Base-by-base conservation (phyloP, 2,113 vertebrate genomes). In the Turnix velox region DNA sequence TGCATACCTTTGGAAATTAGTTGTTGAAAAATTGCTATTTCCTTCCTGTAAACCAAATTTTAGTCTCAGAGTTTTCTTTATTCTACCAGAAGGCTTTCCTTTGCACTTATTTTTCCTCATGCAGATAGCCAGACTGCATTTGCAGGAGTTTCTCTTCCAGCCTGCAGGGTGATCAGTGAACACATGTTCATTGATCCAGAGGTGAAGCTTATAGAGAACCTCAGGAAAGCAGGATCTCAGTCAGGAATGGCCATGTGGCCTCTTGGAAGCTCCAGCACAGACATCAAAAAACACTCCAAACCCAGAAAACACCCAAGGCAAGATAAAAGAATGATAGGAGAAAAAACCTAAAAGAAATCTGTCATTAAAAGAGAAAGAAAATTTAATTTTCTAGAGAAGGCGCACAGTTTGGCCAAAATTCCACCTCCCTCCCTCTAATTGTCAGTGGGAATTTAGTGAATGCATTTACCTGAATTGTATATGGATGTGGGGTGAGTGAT, bases 261-360 rank as follows among this genome's bases (percentile, higher is more conserved):
- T 66, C 40, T 74, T 0, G 0, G 42, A 18, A 68, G 71, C 39
- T 75, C 0, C 0, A 22, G 42, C 37, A 72, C 4, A 3, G 30
- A 18, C 14, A 84, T 51, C 23, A 61, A 45, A 81, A 92, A 88
- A 3, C 15, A 67, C 9, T 39, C 0, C 10, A 54, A 69, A 88
- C n/a, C 73, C 40, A 19, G 16, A 69, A 59, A 78, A 33, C 11
- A 40, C 19, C 20, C 40, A 61, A 48, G 31, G 12, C 17, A 55
- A 54, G 24, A 7, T 63, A 59, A 52, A 17, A 51, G 25, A 1
- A 2, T 19, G 69, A 16, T 2, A 10, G 24, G 10, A 57, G 2
- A 23, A 67, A 84, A 78, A 7, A 39, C 4, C 22, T 51, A 12
- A 57, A 39, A 51, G 14, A 66, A 65, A 46, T 59, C 33, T 30